Conservation (phyloP, 2,113 vertebrate species). For the Anguilla rostrata region DNA sequence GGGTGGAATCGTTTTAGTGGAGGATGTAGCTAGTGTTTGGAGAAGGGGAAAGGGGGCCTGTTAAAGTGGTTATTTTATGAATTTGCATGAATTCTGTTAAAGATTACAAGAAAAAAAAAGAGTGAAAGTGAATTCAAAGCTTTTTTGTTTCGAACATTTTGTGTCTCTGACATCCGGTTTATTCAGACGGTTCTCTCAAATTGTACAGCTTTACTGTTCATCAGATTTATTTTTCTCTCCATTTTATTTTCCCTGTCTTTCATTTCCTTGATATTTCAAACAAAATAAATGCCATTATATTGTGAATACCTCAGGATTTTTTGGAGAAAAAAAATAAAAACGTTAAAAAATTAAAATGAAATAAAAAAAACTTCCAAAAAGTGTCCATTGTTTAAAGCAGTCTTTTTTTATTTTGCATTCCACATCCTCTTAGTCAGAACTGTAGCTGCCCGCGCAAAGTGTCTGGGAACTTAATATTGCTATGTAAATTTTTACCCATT, state of each 20-base stretch:
- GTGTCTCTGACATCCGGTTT: conserved; percentile 43
- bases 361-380: conserved; percentile 67
- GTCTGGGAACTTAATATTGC: too few relatives aligned
- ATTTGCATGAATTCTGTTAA: conserved; percentile 49
- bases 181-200: conserved; percentile 45
- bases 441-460: background rate
- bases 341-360: conserved; percentile 60
- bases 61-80: conserved; percentile 27
- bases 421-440: background rate
- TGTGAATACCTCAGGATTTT: conserved; percentile 84
- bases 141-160: conserved; percentile 33
- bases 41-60: background rate
- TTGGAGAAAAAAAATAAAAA: conserved; percentile 70
- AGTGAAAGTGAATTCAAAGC: conserved; percentile 37
- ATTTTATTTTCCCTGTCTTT: conserved; percentile 45
- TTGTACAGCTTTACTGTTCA: conserved; percentile 53
- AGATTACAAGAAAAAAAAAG: conserved; percentile 35
- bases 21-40: conserved; percentile 32
- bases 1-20: conserved; percentile 6
- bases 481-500: too few relatives aligned
- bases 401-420: background rate
- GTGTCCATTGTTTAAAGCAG: background rate
- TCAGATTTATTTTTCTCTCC: conserved; percentile 15
- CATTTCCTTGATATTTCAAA: conserved; percentile 60
- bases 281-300: conserved; percentile 78